Evolutionary conservation across 2,888 invertebrate genomes (phyloP), one percentile per base, ranked within the genome.

Genomic region (Aleiodes leptofemur): DNA sequence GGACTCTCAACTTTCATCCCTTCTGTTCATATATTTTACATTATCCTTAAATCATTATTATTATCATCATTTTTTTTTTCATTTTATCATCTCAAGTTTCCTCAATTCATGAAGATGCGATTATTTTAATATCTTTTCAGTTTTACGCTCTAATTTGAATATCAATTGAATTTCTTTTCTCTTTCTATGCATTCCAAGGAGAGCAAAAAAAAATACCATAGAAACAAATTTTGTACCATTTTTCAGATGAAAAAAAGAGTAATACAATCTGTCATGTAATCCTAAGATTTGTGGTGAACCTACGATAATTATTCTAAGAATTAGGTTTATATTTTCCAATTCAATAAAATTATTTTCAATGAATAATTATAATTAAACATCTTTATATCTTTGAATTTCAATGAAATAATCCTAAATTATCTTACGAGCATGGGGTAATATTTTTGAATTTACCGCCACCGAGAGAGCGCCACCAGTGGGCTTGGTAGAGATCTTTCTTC

Each of bases 261-360:
- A 61, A 64, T 43, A 64, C 43, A 64, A 64, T 64, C 43, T 48
- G 43, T 34, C 34, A 34, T 34, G 34, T 78, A 80, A 82, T 84
- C 83, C 83, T 84, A 85, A 83, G 83, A 85, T 82, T 83, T 84
- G 83, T 83, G 82, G 82, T 85, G 81, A 79, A 83, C 79, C 79
- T 85, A 85, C 81, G 82, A 86, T 83, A 83, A 83, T 86, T 86
- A 85, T 84, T 84, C 82, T 86, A 86, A 87, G 84, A 81, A 84
- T 83, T 87, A 85, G 84, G 84, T 85, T 87, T 86, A 86, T 86
- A 86, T 83, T 85, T 87, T 86, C 43, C 84, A 84, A 83, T 86
- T 84, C 84, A 85, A 87, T 85, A 87, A 87, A 86, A 83, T 87
- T 87, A 87, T 87, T 87, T 87, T 87, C 87, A 84, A 85, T 80